Evolutionary conservation across 2,888 invertebrate species (phyloP), one percentile per base, ranked within the genome.

Genomic region (Ecdyonurus torrentis): DNA sequence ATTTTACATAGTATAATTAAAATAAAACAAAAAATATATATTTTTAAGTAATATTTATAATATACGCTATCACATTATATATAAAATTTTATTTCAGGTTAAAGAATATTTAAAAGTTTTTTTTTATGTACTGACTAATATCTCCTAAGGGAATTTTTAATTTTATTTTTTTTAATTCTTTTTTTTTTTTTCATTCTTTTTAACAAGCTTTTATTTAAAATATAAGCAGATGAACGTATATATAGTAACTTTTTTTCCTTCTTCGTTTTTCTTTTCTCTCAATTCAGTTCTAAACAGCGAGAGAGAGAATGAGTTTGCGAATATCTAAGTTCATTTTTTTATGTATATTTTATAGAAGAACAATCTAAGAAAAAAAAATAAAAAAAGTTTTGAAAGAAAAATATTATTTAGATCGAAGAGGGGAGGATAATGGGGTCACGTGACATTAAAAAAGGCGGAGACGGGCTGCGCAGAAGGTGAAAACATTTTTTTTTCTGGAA

Each of bases 381-480:
- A 37, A n/a, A n/a, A n/a, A n/a, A n/a, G n/a, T n/a, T n/a, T n/a
- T n/a, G n/a, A n/a, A n/a, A 37, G 15, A 37, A 37, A 37, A 37
- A 37, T 10, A 10, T 5, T 37, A 37, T 37, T 10, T 55, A 55
- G 55, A 55, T 55, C 55, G 55, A 55, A 55, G 22, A 55, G 55
- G 55, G 55, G 55, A 22, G n/a, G 55, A 37, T 37, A 22, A 55
- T n/a, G 37, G 55, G 19, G 55, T 55, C 55, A 55, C 55, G 55
- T 55, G 55, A 55, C 55, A 7, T 37, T n/a, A n/a, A 37, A 37
- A 15, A 55, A 55, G 55, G 55, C 55, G 55, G 55, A n/a, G n/a
- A n/a, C n/a, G n/a, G 55, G 55, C 55, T 55, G 55, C 55, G 55
- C 55, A 55, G 55, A 55, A n/a, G 19, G 55, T 22, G 20, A 37